phyloP scores from a whole-genome alignment of 2,888 invertebrate species.

The Luperina testacea region DNA sequence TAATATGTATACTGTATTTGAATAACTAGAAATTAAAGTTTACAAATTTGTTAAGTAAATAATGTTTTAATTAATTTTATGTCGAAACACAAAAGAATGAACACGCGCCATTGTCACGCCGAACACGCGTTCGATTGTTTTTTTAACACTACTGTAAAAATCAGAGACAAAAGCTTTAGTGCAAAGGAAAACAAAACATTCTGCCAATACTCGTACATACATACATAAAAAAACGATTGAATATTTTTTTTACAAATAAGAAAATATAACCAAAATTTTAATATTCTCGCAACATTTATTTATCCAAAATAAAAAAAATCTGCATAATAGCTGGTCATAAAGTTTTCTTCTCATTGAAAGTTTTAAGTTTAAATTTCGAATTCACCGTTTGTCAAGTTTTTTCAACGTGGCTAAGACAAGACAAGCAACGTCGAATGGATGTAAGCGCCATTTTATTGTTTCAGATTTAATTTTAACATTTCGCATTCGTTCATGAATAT shows the following conservation, averaged over 20 bases:
- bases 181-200: constrained; percentile 9
- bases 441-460: background rate
- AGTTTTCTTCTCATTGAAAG: too few relatives aligned
- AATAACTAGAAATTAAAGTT: background rate
- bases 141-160: background rate
- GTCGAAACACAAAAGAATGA: background rate
- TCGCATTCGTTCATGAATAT: constrained; percentile 20
- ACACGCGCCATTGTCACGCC: background rate
- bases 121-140: background rate
- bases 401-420: too few relatives aligned
- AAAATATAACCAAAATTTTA: background rate
- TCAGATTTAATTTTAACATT: constrained; percentile 19
- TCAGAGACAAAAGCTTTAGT: too few relatives aligned
- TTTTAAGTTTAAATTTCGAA: too few relatives aligned
- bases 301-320: background rate
- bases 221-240: too few relatives aligned
- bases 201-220: background rate
- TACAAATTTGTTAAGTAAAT: background rate
- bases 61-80: too few relatives aligned
- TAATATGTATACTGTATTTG: background rate
- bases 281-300: background rate
- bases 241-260: background rate
- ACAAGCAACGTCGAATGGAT: too few relatives aligned
- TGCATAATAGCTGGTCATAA: too few relatives aligned
- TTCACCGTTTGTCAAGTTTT: too few relatives aligned